Evolutionary conservation across 2,797 vertebrate genomes (phyloP), one percentile per base, ranked within the genome.

Genomic region (Catharus ustulatus): DNA sequence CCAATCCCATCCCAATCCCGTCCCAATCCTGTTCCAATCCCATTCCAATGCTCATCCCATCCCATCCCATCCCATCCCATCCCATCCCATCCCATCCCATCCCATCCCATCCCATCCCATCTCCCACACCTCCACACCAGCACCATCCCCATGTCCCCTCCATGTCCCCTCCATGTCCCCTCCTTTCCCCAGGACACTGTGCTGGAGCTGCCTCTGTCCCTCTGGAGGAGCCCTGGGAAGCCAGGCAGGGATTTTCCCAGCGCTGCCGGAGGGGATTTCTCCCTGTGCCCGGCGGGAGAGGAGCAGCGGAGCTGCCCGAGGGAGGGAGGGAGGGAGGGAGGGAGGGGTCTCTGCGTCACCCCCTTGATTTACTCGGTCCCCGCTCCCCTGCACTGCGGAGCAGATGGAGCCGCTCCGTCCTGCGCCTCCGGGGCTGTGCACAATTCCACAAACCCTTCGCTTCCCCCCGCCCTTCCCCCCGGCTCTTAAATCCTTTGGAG

Each of bases 131-230:
- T 20, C 6, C 32, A 0, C 55, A 15, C 45, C 27, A 0, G 24
- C 38, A 38, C 38, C 38, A 38, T 38, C 3, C 0, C 55, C 38
- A n/a, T n/a, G n/a, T n/a, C n/a, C n/a, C n/a, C n/a, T n/a, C 0
- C 55, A 34, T 9, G 10, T 61, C 43, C 72, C 72, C 75, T n/a
- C 69, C 22, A 0, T 1, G 6, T 58, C 73, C 58, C 43, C 19
- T 32, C 52, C 62, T 36, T 18, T 13, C 73, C 0, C 57, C 55
- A 6, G 72, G 13, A 12, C 6, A 12, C 5, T 0, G 5, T 13
- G 40, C 40, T 0, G 1, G 30, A 32, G 18, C 36, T 9, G 38
- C 3, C 1, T 4, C 45, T 14, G 3, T 29, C 46, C 52, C 36
- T 38, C 14, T 23, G 3, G 3, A 16, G 17, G 40, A 13, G 0